These are phyloP conservation scores for Tigriopus californicus DNA, from an alignment of 2,888 invertebrate species.

Conservation along the genomic window DNA sequence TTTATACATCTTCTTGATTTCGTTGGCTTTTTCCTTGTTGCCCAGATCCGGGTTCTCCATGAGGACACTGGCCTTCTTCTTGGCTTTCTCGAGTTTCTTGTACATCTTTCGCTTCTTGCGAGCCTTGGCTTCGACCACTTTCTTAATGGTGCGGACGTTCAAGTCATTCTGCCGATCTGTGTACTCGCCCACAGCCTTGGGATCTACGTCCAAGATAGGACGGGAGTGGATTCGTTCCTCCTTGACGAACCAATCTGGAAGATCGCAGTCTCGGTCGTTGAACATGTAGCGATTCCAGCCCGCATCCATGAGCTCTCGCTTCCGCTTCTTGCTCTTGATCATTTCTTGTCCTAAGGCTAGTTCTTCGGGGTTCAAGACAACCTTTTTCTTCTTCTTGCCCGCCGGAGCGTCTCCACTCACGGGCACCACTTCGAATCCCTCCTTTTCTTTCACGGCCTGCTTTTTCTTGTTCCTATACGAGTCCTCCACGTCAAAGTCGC, in stretches of 20 bases:
- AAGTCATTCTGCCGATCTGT: slow-evolving; percentile 44
- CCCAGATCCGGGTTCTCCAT: slow-evolving; percentile 74
- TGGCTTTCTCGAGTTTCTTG: slow-evolving; percentile 70
- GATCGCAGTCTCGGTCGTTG: slow-evolving; percentile 50
- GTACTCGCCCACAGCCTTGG: slow-evolving; percentile 67
- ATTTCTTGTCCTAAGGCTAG: slow-evolving; percentile 80
- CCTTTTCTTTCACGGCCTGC: slow-evolving; percentile 17
- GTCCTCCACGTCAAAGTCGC: slow-evolving; percentile 35
- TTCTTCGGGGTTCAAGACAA: slow-evolving; percentile 56
- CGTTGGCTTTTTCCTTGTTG: slow-evolving; percentile 78
- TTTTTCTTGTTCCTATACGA: slow-evolving; percentile 9
- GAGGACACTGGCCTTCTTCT: slow-evolving; percentile 85
- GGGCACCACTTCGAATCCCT: slow-evolving; percentile 48
- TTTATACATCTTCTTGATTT: slow-evolving; percentile 82
- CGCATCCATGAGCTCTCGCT: slow-evolving; percentile 69
- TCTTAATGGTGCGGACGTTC: slow-evolving; percentile 87
- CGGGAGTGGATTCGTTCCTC: slow-evolving; percentile 78
- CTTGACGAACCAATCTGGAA: slow-evolving; percentile 88
- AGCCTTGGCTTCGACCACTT: slow-evolving; percentile 91
- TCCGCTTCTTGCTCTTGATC: slow-evolving; percentile 70
- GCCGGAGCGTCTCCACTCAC: slow-evolving; percentile 16
- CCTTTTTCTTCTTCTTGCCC: slow-evolving; percentile 36
- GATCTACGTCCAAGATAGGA: slow-evolving; percentile 16
- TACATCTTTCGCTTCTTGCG: slow-evolving; percentile 81
- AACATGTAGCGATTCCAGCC: slow-evolving; percentile 56